Percentiles rank a stretch among this genome's conserved stretches.
phyloP scores from a whole-genome alignment of 2,113 vertebrate genomes.

The Bos javanicus region DNA sequence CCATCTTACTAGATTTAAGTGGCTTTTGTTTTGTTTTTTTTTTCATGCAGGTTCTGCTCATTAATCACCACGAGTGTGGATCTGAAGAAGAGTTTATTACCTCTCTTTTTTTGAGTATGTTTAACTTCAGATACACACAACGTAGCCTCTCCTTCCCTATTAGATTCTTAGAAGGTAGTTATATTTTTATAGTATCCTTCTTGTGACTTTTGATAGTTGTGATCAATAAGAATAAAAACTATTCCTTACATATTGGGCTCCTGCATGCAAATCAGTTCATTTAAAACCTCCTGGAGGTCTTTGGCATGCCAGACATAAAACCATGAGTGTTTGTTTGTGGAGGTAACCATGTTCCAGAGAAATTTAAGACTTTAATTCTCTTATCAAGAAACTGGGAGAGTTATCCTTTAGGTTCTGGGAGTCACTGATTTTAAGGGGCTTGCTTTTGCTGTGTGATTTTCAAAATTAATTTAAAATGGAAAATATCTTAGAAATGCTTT shows the following conservation, averaged over 20 bases:
- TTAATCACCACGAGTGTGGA: slow-evolving; percentile 89
- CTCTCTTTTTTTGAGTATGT: slow-evolving; percentile 89
- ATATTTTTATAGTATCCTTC: slow-evolving; percentile 86
- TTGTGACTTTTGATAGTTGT: slow-evolving; percentile 85
- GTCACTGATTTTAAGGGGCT: slow-evolving; percentile 69
- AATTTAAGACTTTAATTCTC: slow-evolving; percentile 68
- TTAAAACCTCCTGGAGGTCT: slow-evolving; percentile 87
- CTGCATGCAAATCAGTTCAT: slow-evolving; percentile 86
- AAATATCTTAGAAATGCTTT: slow-evolving; percentile 51
- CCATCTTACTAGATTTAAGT: slow-evolving; percentile 89
- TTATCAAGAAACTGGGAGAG: slow-evolving; percentile 56
- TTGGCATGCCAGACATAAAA: slow-evolving; percentile 82
- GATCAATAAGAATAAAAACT: slow-evolving; percentile 79
- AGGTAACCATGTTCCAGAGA: slow-evolving; percentile 84
- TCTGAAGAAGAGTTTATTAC: slow-evolving; percentile 90
- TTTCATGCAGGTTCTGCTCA: slow-evolving; percentile 90
- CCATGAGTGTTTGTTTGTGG: slow-evolving; percentile 82
- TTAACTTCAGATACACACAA: slow-evolving; percentile 90
- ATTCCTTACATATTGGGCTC: slow-evolving; percentile 82
- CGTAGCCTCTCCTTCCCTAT: slow-evolving; percentile 87
- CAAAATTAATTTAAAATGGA: slow-evolving; percentile 62
- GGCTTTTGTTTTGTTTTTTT: slow-evolving; percentile 87
- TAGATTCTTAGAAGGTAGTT: slow-evolving; percentile 90
- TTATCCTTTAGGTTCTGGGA: slow-evolving; percentile 57
- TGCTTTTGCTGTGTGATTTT: slow-evolving; percentile 63